phyloP scores from a whole-genome alignment of 2,113 vertebrate species.

The Callionymus lyra region DNA sequence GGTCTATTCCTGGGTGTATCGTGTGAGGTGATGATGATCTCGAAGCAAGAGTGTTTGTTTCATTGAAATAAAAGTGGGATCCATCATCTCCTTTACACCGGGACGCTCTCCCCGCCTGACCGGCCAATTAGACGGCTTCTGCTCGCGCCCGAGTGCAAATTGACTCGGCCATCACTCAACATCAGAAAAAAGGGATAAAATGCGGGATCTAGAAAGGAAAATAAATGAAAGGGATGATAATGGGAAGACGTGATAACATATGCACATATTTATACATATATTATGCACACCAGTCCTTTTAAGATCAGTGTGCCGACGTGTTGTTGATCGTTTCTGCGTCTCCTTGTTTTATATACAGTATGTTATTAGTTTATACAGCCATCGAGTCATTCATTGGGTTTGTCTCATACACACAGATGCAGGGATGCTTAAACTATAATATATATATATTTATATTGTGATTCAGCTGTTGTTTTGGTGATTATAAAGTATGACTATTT shows the following conservation, averaged over 20 bases:
- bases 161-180: slow-evolving; percentile 28
- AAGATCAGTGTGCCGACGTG: neutral
- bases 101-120: neutral
- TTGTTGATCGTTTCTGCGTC: neutral
- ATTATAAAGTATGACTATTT: too few species aligned
- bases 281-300: slow-evolving; percentile 20
- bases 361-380: too few species aligned
- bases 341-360: too few species aligned
- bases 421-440: too few species aligned
- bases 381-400: too few species aligned
- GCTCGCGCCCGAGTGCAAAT: slow-evolving; percentile 26
- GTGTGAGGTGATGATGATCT: too few species aligned
- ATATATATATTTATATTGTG: too few species aligned
- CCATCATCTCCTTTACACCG: slow-evolving; percentile 47
- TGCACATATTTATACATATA: slow-evolving; percentile 53
- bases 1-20: too few species aligned
- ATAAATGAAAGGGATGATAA: slow-evolving; percentile 47
- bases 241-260: slow-evolving; percentile 29
- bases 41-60: too few species aligned
- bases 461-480: too few species aligned
- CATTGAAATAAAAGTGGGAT: too few species aligned
- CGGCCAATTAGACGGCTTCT: slow-evolving; percentile 27
- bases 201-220: slow-evolving; percentile 11
- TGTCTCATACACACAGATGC: too few species aligned
- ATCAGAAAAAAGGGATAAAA: slow-evolving; percentile 11